These are phyloP conservation scores for Corythornis cristatus DNA, from an alignment of 2,113 vertebrate genomes.

Conservation along the genomic window DNA sequence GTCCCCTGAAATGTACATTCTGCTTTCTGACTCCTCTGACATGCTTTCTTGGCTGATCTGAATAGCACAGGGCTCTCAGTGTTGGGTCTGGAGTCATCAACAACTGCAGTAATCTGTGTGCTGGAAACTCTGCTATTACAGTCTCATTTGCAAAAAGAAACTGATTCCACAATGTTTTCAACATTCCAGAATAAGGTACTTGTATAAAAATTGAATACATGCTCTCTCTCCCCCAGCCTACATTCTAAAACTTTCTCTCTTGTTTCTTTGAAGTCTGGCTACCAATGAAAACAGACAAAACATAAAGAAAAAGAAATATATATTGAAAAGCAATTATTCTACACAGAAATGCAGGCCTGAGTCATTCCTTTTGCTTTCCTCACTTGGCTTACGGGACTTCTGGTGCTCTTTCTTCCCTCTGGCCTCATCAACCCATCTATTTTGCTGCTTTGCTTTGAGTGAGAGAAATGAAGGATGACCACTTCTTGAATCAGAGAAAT, in stretches of 20 bases:
- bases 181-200: background rate
- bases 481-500: background rate
- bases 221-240: background rate
- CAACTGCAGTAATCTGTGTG: background rate
- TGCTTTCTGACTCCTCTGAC: background rate
- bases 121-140: background rate
- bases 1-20: background rate
- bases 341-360: background rate
- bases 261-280: background rate
- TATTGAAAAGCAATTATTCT: background rate
- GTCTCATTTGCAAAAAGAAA: background rate
- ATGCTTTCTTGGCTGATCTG: background rate
- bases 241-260: background rate
- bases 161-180: background rate
- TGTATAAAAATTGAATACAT: background rate
- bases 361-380: background rate
- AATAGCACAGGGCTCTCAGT: rapidly evolving
- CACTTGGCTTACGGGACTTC: rapidly evolving
- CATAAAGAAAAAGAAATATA: background rate
- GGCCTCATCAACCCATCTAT: background rate
- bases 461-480: background rate
- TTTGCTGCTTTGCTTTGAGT: background rate
- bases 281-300: background rate
- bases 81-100: background rate
- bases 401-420: background rate